Base-by-base conservation (phyloP, 30 jellyfish, hydroid and myxozoan species). In the Pseudorhiza aurosa region DNA sequence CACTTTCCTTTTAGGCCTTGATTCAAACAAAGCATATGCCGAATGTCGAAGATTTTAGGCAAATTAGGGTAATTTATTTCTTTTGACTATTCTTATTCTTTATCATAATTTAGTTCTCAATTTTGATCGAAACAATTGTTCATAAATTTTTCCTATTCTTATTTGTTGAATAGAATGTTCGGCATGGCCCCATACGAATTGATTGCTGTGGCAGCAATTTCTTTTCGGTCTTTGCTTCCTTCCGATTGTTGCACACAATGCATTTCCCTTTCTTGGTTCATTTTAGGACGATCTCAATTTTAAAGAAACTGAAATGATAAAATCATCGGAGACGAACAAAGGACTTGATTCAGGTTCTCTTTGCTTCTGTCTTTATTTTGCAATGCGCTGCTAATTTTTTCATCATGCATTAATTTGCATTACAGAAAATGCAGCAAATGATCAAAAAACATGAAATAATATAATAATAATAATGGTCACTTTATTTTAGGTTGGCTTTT, bases 291-390 rank as follows among this genome's bases (percentile, higher is more conserved):
- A 92, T 67, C 74, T 92, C 37, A 72, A 72, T 40, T 92, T 92
- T 30, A 92, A 92, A 92, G 98, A 85, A 50, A 85, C 83, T 8
- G 98, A 92, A 50, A 92, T 92, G 98, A 35, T 71, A 3, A 79
- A 81, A 43, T 92, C 98, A 17, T 77, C 92, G 15, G 98, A 92
- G 33, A 92, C 98, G 0, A 76, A 83, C 78, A 70, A 58, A 28
- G 98, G 98, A 21, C 75, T 92, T 56, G 98, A 85, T 31, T 88
- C 89, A 57, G 98, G 98, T n/a, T n/a, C n/a, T n/a, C n/a, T n/a
- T n/a, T n/a, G n/a, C n/a, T n/a, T n/a, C n/a, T n/a, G n/a, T n/a
- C n/a, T n/a, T n/a, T n/a, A n/a, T n/a, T n/a, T n/a, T n/a, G n/a
- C n/a, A n/a, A n/a, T n/a, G n/a, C n/a, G n/a, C n/a, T n/a, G n/a